phyloP scores from a whole-genome alignment of 2,113 vertebrate genomes.

The Saccopteryx bilineata region DNA sequence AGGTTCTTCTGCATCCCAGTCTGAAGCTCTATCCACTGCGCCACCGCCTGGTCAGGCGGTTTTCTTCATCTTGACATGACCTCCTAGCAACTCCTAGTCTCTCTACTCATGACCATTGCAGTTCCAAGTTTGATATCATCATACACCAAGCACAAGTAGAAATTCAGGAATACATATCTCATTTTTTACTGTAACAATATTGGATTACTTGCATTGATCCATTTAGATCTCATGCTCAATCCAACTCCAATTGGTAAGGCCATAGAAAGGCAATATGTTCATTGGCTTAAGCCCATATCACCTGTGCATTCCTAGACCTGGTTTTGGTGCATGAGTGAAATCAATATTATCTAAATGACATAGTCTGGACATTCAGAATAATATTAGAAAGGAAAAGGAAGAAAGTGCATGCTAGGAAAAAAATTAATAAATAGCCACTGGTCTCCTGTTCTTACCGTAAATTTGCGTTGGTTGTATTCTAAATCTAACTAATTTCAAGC shows the following conservation, averaged over 20 bases:
- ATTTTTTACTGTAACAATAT: neutral
- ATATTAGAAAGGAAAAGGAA: neutral
- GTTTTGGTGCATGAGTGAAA: neutral
- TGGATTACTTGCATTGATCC: neutral
- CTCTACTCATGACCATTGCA: neutral
- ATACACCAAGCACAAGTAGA: neutral
- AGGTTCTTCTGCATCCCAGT: too few relatives aligned
- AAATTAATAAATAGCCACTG: neutral
- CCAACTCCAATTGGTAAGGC: neutral
- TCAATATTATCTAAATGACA: neutral
- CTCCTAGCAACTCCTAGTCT: neutral
- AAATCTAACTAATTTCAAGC: slow-evolving; percentile 21
- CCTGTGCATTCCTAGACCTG: neutral
- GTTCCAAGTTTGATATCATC: neutral
- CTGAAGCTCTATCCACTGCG: too few relatives aligned
- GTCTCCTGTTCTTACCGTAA: slow-evolving; percentile 4
- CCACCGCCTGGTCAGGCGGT: too few relatives aligned
- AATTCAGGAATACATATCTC: neutral
- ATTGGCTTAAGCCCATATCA: neutral
- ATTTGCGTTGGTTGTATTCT: slow-evolving; percentile 44
- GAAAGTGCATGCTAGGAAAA: neutral
- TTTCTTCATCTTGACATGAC: neutral
- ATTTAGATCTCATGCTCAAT: neutral
- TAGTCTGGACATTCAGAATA: neutral
- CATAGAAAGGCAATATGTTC: neutral